Evolutionary conservation across 2,113 vertebrate genomes (phyloP).

Genomic region (Hemichromis elongatus): DNA sequence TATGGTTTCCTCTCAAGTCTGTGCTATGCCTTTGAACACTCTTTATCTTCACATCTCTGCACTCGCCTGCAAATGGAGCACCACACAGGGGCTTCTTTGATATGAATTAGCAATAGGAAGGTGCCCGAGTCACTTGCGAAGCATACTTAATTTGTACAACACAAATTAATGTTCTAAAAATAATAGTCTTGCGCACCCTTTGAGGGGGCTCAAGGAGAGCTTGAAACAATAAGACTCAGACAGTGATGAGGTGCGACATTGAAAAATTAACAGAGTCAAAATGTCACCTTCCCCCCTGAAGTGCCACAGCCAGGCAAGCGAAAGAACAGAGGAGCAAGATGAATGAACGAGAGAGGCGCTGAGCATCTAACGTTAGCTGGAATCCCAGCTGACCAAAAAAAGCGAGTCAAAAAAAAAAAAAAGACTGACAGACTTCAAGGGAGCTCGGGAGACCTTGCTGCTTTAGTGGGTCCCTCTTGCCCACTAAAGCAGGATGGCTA

Average conservation of each 20-base stretch:
- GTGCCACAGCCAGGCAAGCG: background rate
- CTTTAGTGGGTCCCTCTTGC: conserved; percentile 34
- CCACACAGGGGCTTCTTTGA: conserved; percentile 39
- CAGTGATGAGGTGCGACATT: conserved; percentile 6
- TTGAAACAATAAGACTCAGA: conserved; percentile 10
- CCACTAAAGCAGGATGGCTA: background rate
- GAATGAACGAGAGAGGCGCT: background rate
- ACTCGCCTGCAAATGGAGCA: conserved; percentile 32
- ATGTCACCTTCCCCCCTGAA: conserved; percentile 4
- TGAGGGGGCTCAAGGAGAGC: background rate
- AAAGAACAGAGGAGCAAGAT: background rate
- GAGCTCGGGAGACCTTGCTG: conserved; percentile 19
- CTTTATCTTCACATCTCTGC: conserved; percentile 53
- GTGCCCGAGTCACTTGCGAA: conserved; percentile 23
- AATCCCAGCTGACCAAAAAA: background rate
- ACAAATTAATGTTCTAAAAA: conserved; percentile 44
- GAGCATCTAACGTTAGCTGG: background rate
- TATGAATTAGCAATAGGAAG: conserved; percentile 45
- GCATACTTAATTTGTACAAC: conserved; percentile 43
- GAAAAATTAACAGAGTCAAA: conserved; percentile 28
- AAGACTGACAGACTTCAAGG: conserved; percentile 43
- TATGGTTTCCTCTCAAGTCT: conserved; percentile 52
- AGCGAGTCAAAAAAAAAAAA: conserved; percentile 17
- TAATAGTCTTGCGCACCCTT: background rate
- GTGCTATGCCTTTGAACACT: conserved; percentile 55